Conservation (phyloP, 2,888 invertebrate species). For the Tolmerus cingulatus region DNA sequence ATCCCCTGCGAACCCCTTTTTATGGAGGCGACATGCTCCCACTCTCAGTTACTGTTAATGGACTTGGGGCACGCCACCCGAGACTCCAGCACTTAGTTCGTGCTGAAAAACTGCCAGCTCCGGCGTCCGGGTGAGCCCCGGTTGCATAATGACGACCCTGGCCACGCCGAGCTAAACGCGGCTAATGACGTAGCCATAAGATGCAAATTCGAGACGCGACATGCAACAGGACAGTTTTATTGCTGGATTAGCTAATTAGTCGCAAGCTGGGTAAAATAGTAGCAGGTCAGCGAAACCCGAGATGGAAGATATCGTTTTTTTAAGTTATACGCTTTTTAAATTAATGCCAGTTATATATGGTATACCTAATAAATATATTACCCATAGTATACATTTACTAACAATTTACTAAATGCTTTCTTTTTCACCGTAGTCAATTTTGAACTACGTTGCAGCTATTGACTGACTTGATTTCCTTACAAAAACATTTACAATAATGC, state of each 20-base stretch:
- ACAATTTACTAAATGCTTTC: no score
- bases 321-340: no score
- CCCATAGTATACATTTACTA: no score
- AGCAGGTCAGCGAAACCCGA: no score
- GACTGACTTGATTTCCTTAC: no score
- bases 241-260: not conserved
- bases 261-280: not conserved
- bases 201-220: not conserved
- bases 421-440: no score
- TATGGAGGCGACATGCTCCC: conserved; percentile 24
- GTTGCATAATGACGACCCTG: conserved; percentile 19
- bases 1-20: conserved; percentile 19
- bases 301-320: no score
- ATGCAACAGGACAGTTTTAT: conserved; percentile 17
- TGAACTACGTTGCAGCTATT: no score
- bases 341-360: no score
- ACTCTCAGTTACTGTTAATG: conserved; percentile 16
- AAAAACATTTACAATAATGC: no score
- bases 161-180: not conserved
- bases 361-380: no score
- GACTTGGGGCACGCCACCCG: not conserved
- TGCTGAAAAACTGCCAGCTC: not conserved
- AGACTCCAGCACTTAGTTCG: not conserved
- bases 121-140: not conserved
- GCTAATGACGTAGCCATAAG: not conserved